phyloP scores from a whole-genome alignment of 37 sponge, comb jelly and placozoan species.

The Axinella damicornis region DNA sequence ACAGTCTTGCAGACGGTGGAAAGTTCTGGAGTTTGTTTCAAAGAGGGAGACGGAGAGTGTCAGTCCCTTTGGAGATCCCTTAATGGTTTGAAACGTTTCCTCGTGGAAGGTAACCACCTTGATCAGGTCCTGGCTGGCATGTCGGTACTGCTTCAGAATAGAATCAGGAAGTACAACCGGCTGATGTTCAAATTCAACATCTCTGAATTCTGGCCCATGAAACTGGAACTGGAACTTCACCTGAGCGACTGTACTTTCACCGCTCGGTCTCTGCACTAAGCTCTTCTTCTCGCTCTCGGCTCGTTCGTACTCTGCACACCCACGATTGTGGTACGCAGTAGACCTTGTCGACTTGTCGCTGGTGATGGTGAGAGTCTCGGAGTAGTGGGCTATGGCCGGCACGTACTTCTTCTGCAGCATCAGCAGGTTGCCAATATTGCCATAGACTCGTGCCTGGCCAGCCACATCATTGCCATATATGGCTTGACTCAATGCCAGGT shows the following conservation, averaged over 20 bases:
- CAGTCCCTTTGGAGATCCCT: slow-evolving; percentile 64
- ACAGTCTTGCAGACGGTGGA: slow-evolving; percentile 68
- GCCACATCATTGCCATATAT: slow-evolving; percentile 68
- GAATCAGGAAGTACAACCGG: neutral
- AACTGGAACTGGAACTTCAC: slow-evolving; percentile 2
- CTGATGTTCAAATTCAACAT: slow-evolving; percentile 5
- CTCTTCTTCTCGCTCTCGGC: slow-evolving; percentile 34
- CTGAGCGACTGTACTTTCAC: neutral
- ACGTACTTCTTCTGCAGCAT: slow-evolving; percentile 61
- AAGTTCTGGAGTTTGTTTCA: slow-evolving; percentile 72
- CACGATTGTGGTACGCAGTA: slow-evolving; percentile 82
- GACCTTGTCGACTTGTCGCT: slow-evolving; percentile 45
- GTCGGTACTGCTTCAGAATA: slow-evolving; percentile 19
- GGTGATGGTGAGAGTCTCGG: slow-evolving; percentile 64
- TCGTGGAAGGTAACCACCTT: slow-evolving; percentile 52
- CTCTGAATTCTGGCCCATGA: slow-evolving; percentile 6
- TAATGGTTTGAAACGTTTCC: slow-evolving; percentile 55
- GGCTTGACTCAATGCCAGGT: slow-evolving; percentile 69
- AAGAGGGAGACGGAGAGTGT: slow-evolving; percentile 73
- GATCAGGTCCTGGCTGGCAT: slow-evolving; percentile 38
- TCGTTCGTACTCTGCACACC: slow-evolving; percentile 68
- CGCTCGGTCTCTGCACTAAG: neutral
- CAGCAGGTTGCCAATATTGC: slow-evolving; percentile 77
- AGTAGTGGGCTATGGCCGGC: slow-evolving; percentile 61
- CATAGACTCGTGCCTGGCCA: slow-evolving; percentile 73